These are phyloP conservation scores for Ficedula albicollis DNA, from an alignment of 2,797 vertebrate genomes.

Conservation along the genomic window DNA sequence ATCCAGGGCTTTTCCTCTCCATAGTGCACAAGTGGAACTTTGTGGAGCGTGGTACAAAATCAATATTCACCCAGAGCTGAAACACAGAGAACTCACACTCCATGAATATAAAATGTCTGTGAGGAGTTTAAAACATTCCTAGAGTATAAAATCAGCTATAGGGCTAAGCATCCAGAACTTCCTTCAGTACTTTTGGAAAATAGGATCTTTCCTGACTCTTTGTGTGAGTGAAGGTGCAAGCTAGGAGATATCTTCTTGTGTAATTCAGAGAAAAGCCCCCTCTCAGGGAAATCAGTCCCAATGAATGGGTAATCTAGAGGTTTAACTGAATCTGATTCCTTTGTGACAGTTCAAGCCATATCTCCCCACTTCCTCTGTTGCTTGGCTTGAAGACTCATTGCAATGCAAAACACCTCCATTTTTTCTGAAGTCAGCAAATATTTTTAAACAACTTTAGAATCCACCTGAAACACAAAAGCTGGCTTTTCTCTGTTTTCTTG, in stretches of 20 bases:
- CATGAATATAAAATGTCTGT: not conserved
- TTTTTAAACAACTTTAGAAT: not conserved
- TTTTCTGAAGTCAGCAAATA: not conserved
- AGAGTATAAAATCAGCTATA: not conserved
- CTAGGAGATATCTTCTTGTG: not conserved
- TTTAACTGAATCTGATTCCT: not conserved
- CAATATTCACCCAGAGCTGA: not conserved
- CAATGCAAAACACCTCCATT: not conserved
- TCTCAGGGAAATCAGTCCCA: not conserved
- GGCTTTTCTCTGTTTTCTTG: not conserved
- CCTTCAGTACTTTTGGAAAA: not conserved
- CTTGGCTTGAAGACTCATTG: not conserved
- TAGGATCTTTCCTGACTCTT: not conserved
- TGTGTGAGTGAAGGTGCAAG: not conserved
- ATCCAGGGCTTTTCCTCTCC: not conserved
- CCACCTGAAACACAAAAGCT: not conserved
- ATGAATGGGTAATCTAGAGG: not conserved
- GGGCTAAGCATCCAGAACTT: not conserved
- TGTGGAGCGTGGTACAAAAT: not conserved
- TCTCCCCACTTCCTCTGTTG: not conserved
- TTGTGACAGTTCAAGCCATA: accelerated
- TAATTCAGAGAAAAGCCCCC: not conserved
- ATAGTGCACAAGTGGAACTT: not conserved
- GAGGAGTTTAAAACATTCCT: not conserved
- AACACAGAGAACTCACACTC: not conserved